These are phyloP conservation scores for Globodera rostochiensis DNA, from an alignment of 1,140 invertebrate species.

Conservation along the genomic window DNA sequence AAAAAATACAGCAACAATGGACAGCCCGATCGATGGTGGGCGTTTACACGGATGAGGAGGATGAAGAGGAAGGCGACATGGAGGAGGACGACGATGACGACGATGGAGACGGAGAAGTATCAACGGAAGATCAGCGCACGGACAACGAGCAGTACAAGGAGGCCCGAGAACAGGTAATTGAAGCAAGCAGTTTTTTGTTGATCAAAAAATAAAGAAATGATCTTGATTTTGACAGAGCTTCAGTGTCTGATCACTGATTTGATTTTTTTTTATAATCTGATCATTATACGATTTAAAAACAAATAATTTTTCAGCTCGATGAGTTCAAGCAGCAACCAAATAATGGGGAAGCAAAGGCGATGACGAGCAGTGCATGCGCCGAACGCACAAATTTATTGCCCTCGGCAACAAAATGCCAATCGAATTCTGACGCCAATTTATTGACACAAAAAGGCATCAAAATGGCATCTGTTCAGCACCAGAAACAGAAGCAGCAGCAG, in stretches of 20 bases:
- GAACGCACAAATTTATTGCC: background rate
- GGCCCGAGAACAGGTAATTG: background rate
- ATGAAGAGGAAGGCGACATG: background rate
- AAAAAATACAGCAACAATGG: background rate
- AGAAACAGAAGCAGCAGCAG: background rate
- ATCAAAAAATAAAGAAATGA: background rate
- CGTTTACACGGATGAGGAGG: background rate
- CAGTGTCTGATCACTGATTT: too few species aligned
- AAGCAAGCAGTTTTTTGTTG: background rate
- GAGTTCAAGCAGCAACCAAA: background rate
- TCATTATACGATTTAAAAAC: too few species aligned
- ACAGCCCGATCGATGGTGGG: background rate
- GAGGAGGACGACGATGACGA: background rate
- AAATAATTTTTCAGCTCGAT: background rate
- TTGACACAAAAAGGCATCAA: background rate
- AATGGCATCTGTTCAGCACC: too few species aligned
- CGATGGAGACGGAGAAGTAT: background rate
- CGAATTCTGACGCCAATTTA: background rate
- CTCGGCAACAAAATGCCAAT: background rate
- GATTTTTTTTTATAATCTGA: too few species aligned
- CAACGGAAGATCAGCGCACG: background rate
- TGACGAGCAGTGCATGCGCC: background rate
- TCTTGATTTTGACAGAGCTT: too few species aligned
- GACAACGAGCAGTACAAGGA: background rate
- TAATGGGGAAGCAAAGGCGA: background rate